These are phyloP conservation scores for Anoncus sp. DNA, from an alignment of 2,888 invertebrate species.

Conservation along the genomic window DNA sequence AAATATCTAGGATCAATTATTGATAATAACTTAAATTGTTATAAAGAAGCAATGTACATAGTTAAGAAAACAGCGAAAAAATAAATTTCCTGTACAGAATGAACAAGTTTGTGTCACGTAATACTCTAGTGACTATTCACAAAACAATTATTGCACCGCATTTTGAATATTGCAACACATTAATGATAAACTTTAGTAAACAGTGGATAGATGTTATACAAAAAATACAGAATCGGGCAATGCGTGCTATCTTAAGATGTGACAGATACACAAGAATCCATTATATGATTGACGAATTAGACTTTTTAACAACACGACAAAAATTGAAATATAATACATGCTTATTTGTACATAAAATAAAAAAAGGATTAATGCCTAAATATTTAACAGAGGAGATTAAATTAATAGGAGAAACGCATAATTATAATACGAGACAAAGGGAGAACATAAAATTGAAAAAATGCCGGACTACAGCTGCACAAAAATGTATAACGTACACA, in stretches of 20 bases:
- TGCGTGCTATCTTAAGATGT: conserved; percentile 17
- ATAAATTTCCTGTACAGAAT: conserved; percentile 51
- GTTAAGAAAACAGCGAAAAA: conserved; percentile 56
- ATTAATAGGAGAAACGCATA: conserved; percentile 31
- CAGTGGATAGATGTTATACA: conserved; percentile 6
- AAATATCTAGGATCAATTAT: conserved; percentile 51
- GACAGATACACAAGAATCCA: conserved; percentile 10
- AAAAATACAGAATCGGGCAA: conserved; percentile 15
- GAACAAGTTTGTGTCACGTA: conserved; percentile 26
- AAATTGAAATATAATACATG: conserved; percentile 20
- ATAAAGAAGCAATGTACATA: conserved; percentile 40
- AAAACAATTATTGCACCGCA: conserved; percentile 58
- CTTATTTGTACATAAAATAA: conserved; percentile 38
- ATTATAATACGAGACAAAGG: conserved; percentile 14
- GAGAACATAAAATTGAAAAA: conserved; percentile 3
- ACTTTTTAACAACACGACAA: neutral
- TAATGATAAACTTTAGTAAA: conserved; percentile 29
- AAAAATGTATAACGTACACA: conserved; percentile 5
- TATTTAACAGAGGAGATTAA: conserved; percentile 43
- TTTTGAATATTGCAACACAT: conserved; percentile 57
- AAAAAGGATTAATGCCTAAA: conserved; percentile 47
- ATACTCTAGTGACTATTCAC: conserved; percentile 44
- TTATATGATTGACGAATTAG: neutral
- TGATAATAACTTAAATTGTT: conserved; percentile 46
- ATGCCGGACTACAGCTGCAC: neutral